Conservation (phyloP, 2,113 vertebrate species). For the Cynocephalus volans region DNA sequence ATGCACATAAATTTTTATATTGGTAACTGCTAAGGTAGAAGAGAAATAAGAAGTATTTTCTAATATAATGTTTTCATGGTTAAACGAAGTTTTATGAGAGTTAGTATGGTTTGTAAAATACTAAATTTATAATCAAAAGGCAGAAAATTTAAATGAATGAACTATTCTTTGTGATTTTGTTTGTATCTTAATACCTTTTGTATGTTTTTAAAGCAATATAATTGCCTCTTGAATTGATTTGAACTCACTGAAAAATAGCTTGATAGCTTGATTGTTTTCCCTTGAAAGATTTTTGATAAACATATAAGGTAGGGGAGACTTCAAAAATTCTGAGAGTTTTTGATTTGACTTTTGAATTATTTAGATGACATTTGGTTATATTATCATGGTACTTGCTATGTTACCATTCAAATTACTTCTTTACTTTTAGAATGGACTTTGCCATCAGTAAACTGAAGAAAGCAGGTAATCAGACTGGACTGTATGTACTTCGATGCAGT, state of each 20-base stretch:
- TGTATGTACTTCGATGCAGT: constrained; percentile 97
- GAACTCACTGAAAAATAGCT: constrained; percentile 36
- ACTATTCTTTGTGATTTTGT: constrained; percentile 59
- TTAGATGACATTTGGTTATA: background rate
- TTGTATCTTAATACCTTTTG: background rate
- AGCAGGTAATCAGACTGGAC: constrained; percentile 94
- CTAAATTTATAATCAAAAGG: constrained; percentile 56
- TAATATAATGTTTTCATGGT: constrained; percentile 9
- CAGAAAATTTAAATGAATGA: constrained; percentile 49
- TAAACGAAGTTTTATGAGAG: constrained; percentile 53
- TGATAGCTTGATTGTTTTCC: background rate
- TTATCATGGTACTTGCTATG: background rate
- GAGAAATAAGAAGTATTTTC: constrained; percentile 42
- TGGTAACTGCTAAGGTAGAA: constrained; percentile 6
- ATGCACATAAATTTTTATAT: constrained; percentile 18
- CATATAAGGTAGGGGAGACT: background rate
- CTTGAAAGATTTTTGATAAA: constrained; percentile 22
- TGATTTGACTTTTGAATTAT: constrained; percentile 35
- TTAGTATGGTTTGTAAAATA: background rate
- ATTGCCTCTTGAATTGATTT: constrained; percentile 48
- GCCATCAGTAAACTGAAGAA: constrained; percentile 94
- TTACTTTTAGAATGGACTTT: constrained; percentile 95
- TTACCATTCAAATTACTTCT: constrained; percentile 64
- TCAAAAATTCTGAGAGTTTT: constrained; percentile 19
- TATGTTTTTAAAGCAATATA: constrained; percentile 62